Evolutionary conservation across 2,797 vertebrate genomes (phyloP), one percentile per base, ranked within the genome.

Genomic region (Iguana delicatissima): DNA sequence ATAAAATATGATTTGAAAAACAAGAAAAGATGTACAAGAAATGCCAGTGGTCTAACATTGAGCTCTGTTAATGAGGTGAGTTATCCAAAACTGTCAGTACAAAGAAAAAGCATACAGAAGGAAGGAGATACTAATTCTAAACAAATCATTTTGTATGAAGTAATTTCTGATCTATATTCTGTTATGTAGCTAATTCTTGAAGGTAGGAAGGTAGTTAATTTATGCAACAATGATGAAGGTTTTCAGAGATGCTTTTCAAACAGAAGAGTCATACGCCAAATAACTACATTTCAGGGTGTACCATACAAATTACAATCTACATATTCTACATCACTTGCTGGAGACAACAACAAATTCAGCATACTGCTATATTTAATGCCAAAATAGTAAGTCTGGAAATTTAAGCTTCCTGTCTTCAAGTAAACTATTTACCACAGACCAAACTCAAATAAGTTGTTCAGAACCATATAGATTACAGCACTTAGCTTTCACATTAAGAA

Each of bases 351-450:
- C 83, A 93, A 89, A 93, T 84, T 91, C 9, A 87, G 72, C 79
- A 82, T 82, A 80, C 57, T 26, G 18, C 18, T 64, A 55, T 80
- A 67, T 57, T 42, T n/a, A 14, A 85, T 26, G 89, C 52, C 84
- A 89, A 91, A 95, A 93, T 57, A 93, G 59, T 85, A 90, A 91
- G 90, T 26, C 55, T 92, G 74, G 92, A 91, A 93, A 92, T 69
- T 83, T 32, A 95, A 90, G 67, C 6, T 81, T n/a, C 1, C 86
- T 9, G 57, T 85, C 29, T 64, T 69, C 6, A 87, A 85, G 91
- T 92, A 77, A 13, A 84, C 52, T 42, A 91, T 4, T 52, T 57
- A 91, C 10, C 5, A 59, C 29, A 93, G 14, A 73, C 26, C 89
- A 91, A 91, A 77, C 18, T 93, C 64, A 16, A 86, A 14, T 46